Conservation (phyloP, 2,113 vertebrate species). For the Albula goreensis region DNA sequence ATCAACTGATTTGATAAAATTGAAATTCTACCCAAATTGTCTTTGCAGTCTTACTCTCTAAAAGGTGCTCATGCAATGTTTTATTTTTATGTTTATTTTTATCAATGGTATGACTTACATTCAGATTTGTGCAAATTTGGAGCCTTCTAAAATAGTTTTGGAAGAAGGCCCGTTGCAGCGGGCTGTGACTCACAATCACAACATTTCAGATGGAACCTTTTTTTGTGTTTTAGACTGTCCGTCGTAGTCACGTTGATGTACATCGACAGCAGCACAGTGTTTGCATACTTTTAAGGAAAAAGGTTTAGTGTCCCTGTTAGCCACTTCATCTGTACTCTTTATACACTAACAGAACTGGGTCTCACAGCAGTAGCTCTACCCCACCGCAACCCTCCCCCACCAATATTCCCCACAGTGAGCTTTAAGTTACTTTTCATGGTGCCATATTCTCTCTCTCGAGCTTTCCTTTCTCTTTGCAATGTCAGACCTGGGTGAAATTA, state of each 20-base stretch:
- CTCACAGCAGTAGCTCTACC: constrained; percentile 24
- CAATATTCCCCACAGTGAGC: background rate
- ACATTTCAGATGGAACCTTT: background rate
- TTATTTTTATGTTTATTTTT: background rate
- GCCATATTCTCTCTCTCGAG: constrained; percentile 9
- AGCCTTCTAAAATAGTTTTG: background rate
- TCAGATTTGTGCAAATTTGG: background rate
- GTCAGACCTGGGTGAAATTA: constrained; percentile 2
- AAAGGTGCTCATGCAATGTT: background rate
- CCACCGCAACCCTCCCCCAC: background rate
- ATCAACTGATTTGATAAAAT: background rate
- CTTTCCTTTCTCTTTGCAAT: background rate
- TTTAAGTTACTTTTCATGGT: constrained; percentile 22
- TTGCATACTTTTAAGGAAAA: background rate
- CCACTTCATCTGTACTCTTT: background rate
- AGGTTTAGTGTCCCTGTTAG: constrained; percentile 29
- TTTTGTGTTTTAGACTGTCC: background rate
- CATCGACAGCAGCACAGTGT: background rate
- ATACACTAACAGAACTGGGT: constrained; percentile 1
- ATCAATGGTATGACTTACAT: background rate
- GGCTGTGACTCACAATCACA: background rate
- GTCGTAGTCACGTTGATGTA: background rate
- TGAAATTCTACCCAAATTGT: background rate
- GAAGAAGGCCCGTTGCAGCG: background rate
- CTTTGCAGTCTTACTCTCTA: background rate